Base-by-base conservation (phyloP, 2,113 vertebrate species). In the Opisthocomus hoazin region DNA sequence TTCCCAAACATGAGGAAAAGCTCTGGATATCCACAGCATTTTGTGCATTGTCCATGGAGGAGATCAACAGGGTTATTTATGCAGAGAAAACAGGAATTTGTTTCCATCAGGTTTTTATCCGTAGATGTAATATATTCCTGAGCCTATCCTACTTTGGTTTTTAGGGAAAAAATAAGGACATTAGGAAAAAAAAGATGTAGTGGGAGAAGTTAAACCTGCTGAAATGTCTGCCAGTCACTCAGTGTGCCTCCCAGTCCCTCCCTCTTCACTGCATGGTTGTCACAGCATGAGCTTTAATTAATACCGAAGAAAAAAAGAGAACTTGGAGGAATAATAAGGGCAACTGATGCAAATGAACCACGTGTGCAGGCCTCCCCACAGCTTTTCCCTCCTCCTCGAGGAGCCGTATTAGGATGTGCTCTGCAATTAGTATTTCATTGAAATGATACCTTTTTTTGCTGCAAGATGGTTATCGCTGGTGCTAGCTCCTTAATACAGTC, bases 241-340 rank as follows among this genome's bases (percentile, higher is more conserved):
- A 69, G 3, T 4, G 6, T 80, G 79, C 60, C 41, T 92, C 20
- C 29, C 43, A 15, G 37, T 68, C 23, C 16, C 39, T 73, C 36
- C 20, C 48, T 90, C 66, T 78, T 39, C 0, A 2, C 37, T 57
- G 45, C 64, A 6, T 68, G 10, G 54, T n/a, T 81, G 60, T 80
- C 83, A 60, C 86, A 87, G 85, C 79, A 12, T 56, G 82, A 92
- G 68, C 51, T 71, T 74, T 93, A 94, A 90, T 88, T 95, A 87
- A 69, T 84, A 36, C 0, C 74, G 54, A 41, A 89, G 69, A 37
- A 43, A 78, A 76, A 84, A 51, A 54, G 51, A 85, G 50, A 85
- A 87, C 74, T 60, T 78, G 50, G 37, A 87, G 82, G 43, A 92
- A 84, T 88, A 91, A 91, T 90, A 46, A 95, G 70, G 75, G 89